phyloP scores from a whole-genome alignment of 2,797 vertebrate genomes.

The Micropoecilia bifurca region DNA sequence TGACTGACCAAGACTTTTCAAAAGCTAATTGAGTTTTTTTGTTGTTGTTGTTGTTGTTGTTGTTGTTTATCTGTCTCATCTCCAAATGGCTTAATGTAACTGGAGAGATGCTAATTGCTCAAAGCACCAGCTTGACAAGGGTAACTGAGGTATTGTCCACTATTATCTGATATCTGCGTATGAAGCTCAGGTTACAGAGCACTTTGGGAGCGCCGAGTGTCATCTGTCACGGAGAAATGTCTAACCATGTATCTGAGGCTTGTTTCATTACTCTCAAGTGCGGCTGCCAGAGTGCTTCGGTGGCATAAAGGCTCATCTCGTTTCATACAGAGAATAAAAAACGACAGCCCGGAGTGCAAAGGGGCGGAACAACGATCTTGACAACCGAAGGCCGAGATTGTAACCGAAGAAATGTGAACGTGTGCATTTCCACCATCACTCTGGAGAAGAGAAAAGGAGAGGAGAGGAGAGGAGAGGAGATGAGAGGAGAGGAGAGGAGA shows the following conservation, averaged over 20 bases:
- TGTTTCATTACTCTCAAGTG: constrained; percentile 68
- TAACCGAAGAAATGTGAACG: constrained; percentile 74
- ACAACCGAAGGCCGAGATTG: constrained; percentile 73
- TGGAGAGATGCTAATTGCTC: constrained; percentile 77
- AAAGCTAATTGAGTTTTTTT: constrained; percentile 63
- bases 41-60: too few species aligned
- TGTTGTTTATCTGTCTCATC: constrained; percentile 71
- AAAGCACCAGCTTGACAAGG: constrained; percentile 71
- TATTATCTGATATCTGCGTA: constrained; percentile 80
- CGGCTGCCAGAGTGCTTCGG: constrained; percentile 67
- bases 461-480: too few species aligned
- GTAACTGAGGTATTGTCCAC: constrained; percentile 74
- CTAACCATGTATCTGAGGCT: constrained; percentile 56
- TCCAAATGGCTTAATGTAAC: constrained; percentile 72
- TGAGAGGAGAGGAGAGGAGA: too few species aligned
- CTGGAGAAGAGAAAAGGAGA: constrained; percentile 52
- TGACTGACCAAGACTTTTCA: constrained; percentile 34
- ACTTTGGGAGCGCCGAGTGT: constrained; percentile 82
- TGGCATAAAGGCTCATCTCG: constrained; percentile 61
- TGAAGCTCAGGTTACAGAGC: constrained; percentile 77
- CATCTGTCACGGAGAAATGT: constrained; percentile 66
- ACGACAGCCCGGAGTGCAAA: constrained; percentile 71
- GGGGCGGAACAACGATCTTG: constrained; percentile 58
- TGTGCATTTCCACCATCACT: constrained; percentile 66
- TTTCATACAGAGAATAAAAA: constrained; percentile 73